Evolutionary conservation across 2,888 invertebrate species (phyloP), one percentile per base, ranked within the genome.

Genomic region (Anorthoa munda): DNA sequence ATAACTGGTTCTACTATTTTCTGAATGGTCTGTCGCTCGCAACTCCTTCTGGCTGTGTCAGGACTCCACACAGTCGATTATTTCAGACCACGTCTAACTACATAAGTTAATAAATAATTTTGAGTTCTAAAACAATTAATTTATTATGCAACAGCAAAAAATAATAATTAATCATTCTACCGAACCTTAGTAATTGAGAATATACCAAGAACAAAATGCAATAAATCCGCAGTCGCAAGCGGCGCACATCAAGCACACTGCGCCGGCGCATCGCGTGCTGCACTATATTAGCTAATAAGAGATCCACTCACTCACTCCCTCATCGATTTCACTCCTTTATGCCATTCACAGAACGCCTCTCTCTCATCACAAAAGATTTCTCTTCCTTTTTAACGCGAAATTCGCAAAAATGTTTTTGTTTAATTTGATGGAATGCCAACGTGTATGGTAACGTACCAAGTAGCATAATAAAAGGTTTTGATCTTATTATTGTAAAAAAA

Each of bases 201-300:
- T 23, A n/a, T 9, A 56, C 15, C 12, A 31, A 39, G 4, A 46
- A 50, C 13, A 13, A 56, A 56, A 61, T 23, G 56, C 31, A 66
- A 51, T 58, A 53, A 56, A 59, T 71, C 13, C 46, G 11, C 56
- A 53, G 85, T 23, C n/a, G 59, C 46, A 80, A 85, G 76, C 55
- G 81, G 84, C 84, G 77, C 58, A 83, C 69, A 79, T 70, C 81
- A 81, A 69, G 18, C 26, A 50, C 58, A 66, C 66, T 77, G 69
- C 80, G 77, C 79, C 66, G 75, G 81, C 78, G 80, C 84, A 92
- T 93, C 91, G 93, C 93, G 93, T 94, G 93, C 85, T 81, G 80
- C 83, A 82, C 89, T 91, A 90, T 92, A 92, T 93, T 92, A 92
- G 89, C 90, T 91, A 92, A 92, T 92, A 92, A 92, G 90, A 85